These are phyloP conservation scores for Turdus rufiventris DNA, from an alignment of 2,113 vertebrate species.

Conservation along the genomic window DNA sequence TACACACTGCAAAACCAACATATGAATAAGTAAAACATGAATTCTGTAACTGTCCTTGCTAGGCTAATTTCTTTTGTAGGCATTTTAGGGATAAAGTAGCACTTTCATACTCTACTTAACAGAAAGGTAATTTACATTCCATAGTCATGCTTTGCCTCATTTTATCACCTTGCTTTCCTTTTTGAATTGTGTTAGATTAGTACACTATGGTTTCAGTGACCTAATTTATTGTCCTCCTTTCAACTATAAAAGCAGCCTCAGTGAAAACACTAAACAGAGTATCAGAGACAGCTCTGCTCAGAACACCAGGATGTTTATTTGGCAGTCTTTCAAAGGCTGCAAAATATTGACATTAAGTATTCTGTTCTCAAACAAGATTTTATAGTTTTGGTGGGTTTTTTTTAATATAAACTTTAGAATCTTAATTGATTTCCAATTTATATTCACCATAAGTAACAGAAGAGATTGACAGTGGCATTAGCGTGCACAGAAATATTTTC, in stretches of 20 bases:
- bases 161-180: not conserved
- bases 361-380: not conserved
- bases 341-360: not conserved
- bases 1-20: not conserved
- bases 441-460: not conserved
- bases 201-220: not conserved
- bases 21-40: not conserved
- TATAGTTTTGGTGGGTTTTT: not conserved
- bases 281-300: not conserved
- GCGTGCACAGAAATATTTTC: not conserved
- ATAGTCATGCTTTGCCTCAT: not conserved
- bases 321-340: not conserved
- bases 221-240: not conserved
- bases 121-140: not conserved
- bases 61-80: not conserved
- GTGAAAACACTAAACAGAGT: not conserved
- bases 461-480: not conserved
- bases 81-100: not conserved
- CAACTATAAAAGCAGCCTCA: not conserved
- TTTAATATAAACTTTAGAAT: not conserved
- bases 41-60: not conserved
- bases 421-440: not conserved
- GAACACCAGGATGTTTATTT: not conserved
- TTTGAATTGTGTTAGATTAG: not conserved
- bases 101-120: not conserved